phyloP scores from a whole-genome alignment of 2,797 vertebrate genomes.

The Pangasius mekongensis region DNA sequence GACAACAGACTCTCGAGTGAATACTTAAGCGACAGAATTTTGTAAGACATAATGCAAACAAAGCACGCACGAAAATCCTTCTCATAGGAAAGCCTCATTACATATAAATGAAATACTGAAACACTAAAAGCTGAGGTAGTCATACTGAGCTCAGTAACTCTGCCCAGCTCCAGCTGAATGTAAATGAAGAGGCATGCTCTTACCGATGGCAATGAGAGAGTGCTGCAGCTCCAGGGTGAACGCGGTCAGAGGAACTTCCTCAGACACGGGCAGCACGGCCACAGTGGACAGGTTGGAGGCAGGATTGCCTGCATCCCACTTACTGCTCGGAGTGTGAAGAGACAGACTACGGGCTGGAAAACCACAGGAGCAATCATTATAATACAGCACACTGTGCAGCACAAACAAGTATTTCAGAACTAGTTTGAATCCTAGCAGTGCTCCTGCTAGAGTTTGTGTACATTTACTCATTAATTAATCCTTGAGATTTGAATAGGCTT shows the following conservation, averaged over 20 bases:
- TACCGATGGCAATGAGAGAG: slow-evolving; percentile 68
- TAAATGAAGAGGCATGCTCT: neutral
- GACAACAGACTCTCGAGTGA: neutral
- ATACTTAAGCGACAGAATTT: neutral
- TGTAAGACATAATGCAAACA: neutral
- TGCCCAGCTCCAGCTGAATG: neutral
- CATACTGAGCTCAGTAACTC: neutral
- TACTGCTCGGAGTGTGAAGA: slow-evolving; percentile 71
- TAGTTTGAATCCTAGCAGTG: neutral
- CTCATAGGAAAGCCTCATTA: neutral
- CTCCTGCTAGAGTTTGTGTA: neutral
- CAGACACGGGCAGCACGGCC: slow-evolving; percentile 80
- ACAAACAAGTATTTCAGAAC: neutral
- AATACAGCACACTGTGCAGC: neutral
- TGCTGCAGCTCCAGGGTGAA: slow-evolving; percentile 85
- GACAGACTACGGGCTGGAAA: slow-evolving; percentile 76
- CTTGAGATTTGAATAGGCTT: neutral
- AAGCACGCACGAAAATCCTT: neutral
- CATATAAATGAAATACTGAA: slow-evolving; percentile 2
- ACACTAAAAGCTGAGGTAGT: neutral
- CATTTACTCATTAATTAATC: neutral
- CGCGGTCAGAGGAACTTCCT: slow-evolving; percentile 82
- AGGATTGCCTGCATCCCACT: slow-evolving; percentile 81
- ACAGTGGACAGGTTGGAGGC: slow-evolving; percentile 85
- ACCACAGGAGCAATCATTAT: neutral